Conservation (phyloP, 2,888 invertebrate genomes). For the Rhagonycha lutea region DNA sequence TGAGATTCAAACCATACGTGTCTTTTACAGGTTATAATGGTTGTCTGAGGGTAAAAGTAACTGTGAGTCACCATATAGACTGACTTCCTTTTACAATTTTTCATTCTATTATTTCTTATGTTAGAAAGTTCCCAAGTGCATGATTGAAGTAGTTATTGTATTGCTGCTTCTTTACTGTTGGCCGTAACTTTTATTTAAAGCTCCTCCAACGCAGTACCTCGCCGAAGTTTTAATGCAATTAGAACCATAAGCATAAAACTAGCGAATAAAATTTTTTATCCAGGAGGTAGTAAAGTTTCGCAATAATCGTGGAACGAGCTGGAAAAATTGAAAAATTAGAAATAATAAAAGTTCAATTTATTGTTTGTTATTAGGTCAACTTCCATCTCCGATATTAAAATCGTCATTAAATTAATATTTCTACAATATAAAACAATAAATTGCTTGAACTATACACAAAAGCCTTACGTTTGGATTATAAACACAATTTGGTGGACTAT, state of each 20-base stretch:
- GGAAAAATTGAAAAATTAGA: neutral
- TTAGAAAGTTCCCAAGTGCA: neutral
- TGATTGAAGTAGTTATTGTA: conserved; percentile 3
- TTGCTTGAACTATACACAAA: neutral
- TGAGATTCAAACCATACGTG: neutral
- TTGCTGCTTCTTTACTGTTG: neutral
- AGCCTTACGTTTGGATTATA: conserved; percentile 12
- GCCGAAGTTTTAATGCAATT: neutral
- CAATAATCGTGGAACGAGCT: neutral
- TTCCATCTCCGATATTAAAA: neutral
- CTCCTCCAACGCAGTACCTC: neutral
- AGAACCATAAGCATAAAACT: neutral
- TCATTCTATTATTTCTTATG: conserved; percentile 1
- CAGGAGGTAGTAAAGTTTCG: neutral
- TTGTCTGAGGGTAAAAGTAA: neutral
- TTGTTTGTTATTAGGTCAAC: no score
- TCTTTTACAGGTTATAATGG: conserved; percentile 3
- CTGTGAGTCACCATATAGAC: neutral
- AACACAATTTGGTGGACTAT: conserved; percentile 22
- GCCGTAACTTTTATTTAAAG: neutral
- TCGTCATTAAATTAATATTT: neutral
- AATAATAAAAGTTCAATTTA: neutral
- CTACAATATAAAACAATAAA: conserved; percentile 1
- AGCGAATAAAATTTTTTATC: neutral
- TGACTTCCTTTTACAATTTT: neutral